These are phyloP conservation scores for Lagopus leucura DNA, from an alignment of 2,113 vertebrate genomes.

Conservation along the genomic window DNA sequence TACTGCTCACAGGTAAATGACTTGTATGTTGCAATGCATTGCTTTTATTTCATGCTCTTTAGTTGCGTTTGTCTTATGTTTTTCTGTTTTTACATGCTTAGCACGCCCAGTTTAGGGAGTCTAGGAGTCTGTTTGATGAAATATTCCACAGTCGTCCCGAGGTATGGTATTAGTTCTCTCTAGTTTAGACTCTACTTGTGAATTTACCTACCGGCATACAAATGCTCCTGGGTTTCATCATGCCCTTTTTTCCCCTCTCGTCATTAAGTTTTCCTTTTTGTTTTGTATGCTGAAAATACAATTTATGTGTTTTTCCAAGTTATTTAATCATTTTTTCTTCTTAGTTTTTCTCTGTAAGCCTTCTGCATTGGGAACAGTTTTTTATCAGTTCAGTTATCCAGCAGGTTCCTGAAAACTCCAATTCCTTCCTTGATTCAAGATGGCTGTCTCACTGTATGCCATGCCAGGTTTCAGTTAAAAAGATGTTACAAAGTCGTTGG, in stretches of 20 bases:
- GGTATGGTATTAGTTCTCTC: slow-evolving; percentile 78
- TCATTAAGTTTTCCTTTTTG: not conserved
- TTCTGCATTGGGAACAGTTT: not conserved
- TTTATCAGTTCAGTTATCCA: not conserved
- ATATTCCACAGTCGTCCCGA: slow-evolving; percentile 80
- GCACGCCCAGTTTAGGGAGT: slow-evolving; percentile 81
- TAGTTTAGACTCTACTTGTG: slow-evolving; percentile 72
- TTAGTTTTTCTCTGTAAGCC: not conserved
- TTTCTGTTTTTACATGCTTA: slow-evolving; percentile 80
- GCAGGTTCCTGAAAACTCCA: not conserved
- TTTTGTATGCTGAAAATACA: not conserved
- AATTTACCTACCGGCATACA: slow-evolving; percentile 55
- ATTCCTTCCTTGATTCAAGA: not conserved
- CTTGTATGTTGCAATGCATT: slow-evolving; percentile 64
- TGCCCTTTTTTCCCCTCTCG: not conserved
- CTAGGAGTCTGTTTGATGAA: slow-evolving; percentile 84
- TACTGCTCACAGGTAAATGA: slow-evolving; percentile 37
- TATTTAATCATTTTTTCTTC: not conserved
- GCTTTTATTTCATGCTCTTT: slow-evolving; percentile 72
- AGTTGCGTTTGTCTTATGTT: slow-evolving; percentile 75
- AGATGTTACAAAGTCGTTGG: not conserved
- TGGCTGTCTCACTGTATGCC: not conserved
- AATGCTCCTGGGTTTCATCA: not conserved
- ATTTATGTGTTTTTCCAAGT: not conserved
- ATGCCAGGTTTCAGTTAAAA: not conserved